Evolutionary conservation across 1,140 invertebrate genomes (phyloP), one percentile per base, ranked within the genome.

Genomic region (Anastrepha obliqua): DNA sequence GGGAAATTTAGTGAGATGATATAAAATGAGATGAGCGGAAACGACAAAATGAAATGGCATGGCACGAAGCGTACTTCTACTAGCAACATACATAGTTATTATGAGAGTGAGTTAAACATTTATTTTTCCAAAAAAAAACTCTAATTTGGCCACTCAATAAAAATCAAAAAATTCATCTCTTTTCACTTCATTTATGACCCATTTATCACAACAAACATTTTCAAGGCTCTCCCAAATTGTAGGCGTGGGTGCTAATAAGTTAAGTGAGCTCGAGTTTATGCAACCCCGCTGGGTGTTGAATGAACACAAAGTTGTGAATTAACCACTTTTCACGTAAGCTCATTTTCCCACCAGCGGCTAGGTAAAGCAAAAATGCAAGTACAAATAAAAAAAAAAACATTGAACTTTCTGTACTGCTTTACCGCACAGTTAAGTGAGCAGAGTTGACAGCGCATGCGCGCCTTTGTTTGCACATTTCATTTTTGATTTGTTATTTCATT

Each of bases 391-490:
- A n/a, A 74, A 74, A 67, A 67, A 39, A 29, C 29, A 67, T 67
- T 74, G 67, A 74, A 74, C 67, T 74, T 47, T 47, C 42, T 74
- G 67, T 47, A 7, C 11, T 5, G 42, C 65, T 42, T 13, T 39
- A 20, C 29, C 20, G 4, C 39, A 20, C 0, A 20, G 9, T 70
- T 20, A 0, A 11, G 39, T 13, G 39, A 9, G 39, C 65, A 5
- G 29, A 13, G 65, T 42, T 70, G 29, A 42, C 11, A n/a, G 15
- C 15, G 67, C 39, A 55, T 74, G 42, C 11, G 42, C 3, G 42
- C 39, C 58, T n/a, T 85, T 39, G 11, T 85, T 85, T 85, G 8
- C 51, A 85, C 81, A 59, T 85, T 29, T 29, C 51, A 85, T 55
- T 85, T 51, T 55, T 51, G 44, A 85, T 55, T 85, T 85, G 17